phyloP scores from a whole-genome alignment of 2,113 vertebrate species.

The Telmatochromis sp. region DNA sequence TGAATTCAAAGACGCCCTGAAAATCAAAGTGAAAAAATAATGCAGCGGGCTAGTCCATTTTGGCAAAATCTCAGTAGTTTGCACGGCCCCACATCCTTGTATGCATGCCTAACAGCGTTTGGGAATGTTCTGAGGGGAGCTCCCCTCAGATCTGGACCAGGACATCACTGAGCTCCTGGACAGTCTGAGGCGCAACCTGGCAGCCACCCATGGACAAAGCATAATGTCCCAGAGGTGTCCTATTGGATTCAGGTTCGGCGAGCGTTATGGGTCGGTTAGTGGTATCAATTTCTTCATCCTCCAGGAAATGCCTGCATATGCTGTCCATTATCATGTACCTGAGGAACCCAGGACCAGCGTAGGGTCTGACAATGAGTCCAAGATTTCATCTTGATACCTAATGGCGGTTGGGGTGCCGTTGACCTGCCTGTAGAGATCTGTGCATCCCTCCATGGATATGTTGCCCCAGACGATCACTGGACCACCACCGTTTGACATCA shows the following conservation, averaged over 20 bases:
- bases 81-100: rapidly evolving
- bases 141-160: neutral
- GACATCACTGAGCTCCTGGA: neutral
- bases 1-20: neutral
- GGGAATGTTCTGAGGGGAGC: neutral
- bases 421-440: neutral
- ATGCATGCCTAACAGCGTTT: neutral
- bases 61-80: neutral
- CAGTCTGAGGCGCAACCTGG: neutral
- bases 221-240: neutral
- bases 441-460: neutral
- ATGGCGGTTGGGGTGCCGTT: neutral
- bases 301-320: neutral
- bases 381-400: neutral
- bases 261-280: rapidly evolving
- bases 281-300: neutral
- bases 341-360: neutral
- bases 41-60: neutral
- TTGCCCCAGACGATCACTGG: rapidly evolving
- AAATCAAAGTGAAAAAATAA: neutral
- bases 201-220: neutral
- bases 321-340: neutral
- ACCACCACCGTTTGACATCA: neutral
- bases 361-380: neutral
- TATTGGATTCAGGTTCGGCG: neutral